These are phyloP conservation scores for Chloroclystis v-ata DNA, from an alignment of 2,888 invertebrate species.

Conservation along the genomic window DNA sequence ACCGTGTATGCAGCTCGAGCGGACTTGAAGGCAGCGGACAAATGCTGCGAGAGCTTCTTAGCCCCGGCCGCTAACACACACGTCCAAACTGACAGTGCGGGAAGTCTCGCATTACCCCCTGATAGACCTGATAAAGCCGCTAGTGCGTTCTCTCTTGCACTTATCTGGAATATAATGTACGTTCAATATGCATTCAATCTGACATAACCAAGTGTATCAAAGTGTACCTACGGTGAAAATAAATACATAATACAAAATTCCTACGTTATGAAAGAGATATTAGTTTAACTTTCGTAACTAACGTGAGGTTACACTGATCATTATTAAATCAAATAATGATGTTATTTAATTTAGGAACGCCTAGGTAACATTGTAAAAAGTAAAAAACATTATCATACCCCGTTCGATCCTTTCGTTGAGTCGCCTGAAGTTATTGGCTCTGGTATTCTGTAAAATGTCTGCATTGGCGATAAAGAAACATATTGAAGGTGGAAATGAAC, in stretches of 20 bases:
- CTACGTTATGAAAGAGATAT: too few relatives aligned
- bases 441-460: slow-evolving; percentile 80
- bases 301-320: too few relatives aligned
- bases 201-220: too few relatives aligned
- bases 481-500: not conserved
- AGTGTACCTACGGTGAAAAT: too few relatives aligned
- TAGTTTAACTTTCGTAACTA: too few relatives aligned
- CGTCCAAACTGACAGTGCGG: slow-evolving; percentile 91
- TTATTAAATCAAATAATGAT: too few relatives aligned
- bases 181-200: too few relatives aligned
- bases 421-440: slow-evolving; percentile 68
- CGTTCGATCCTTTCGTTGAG: slow-evolving; percentile 54
- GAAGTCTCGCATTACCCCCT: slow-evolving; percentile 79
- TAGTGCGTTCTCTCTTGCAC: slow-evolving; percentile 68
- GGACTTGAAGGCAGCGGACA: slow-evolving; percentile 82
- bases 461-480: slow-evolving; percentile 35
- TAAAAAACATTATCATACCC: slow-evolving; percentile 54
- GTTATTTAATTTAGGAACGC: too few relatives aligned
- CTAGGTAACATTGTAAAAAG: too few relatives aligned
- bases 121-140: slow-evolving; percentile 79
- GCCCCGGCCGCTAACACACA: slow-evolving; percentile 85
- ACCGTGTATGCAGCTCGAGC: slow-evolving; percentile 57
- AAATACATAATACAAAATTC: too few relatives aligned
- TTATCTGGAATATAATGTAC: not conserved
- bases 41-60: slow-evolving; percentile 82